These are phyloP conservation scores for Brachionus sp. DNA, from an alignment of 1,140 invertebrate species.

Conservation along the genomic window DNA sequence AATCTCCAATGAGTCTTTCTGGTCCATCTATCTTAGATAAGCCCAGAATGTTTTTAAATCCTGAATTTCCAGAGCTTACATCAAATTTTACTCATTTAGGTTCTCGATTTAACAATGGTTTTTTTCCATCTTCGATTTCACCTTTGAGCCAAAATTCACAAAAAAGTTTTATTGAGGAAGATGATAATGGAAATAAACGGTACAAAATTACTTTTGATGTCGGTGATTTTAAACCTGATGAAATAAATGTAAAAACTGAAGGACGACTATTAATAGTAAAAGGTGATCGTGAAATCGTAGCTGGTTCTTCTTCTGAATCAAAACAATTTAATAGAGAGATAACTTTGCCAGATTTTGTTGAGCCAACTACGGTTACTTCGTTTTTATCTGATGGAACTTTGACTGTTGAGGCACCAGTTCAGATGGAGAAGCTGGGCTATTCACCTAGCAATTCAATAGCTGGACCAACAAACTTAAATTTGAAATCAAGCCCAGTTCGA, in stretches of 20 bases:
- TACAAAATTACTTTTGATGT: slow-evolving; percentile 42
- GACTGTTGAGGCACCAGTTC: slow-evolving; percentile 39
- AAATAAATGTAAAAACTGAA: slow-evolving; percentile 30
- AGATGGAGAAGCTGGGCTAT: not conserved
- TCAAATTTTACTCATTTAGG: not conserved
- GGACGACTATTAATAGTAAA: slow-evolving; percentile 5
- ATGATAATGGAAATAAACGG: slow-evolving; percentile 43
- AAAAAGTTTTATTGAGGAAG: slow-evolving; percentile 46
- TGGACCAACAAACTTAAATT: not conserved
- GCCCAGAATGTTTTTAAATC: slow-evolving; percentile 41
- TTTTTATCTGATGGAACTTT: slow-evolving; percentile 32
- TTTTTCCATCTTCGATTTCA: not conserved
- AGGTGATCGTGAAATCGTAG: slow-evolving; percentile 24
- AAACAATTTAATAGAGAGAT: slow-evolving; percentile 46
- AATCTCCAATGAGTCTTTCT: not conserved
- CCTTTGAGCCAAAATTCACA: not conserved
- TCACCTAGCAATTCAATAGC: not conserved
- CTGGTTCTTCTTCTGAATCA: slow-evolving; percentile 1
- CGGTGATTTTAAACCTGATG: slow-evolving; percentile 43
- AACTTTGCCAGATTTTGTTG: slow-evolving; percentile 45
- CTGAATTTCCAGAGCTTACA: slow-evolving; percentile 43
- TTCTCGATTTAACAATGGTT: not conserved
- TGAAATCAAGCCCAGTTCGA: not conserved
- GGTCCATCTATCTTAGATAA: not conserved
- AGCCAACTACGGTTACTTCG: slow-evolving; percentile 2